Conservation (phyloP, 92 coral and sea anemone species). For the Parazoanthus swiftii region DNA sequence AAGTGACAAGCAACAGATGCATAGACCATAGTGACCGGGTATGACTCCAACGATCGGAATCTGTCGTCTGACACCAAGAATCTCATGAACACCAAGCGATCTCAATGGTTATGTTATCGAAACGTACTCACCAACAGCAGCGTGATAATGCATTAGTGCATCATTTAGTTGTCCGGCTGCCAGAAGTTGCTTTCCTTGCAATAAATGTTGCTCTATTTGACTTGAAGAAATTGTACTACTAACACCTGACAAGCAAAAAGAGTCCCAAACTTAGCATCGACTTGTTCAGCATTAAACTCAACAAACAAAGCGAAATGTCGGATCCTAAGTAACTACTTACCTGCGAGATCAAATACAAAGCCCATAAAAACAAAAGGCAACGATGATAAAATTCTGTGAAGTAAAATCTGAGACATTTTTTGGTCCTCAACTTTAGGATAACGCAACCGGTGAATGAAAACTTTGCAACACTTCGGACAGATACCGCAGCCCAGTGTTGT, state of each 20-base stretch:
- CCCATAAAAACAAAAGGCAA: slow-evolving; percentile 57
- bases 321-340: slow-evolving; percentile 43
- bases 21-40: not conserved
- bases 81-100: not conserved
- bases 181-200: slow-evolving; percentile 80
- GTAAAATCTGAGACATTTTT: slow-evolving; percentile 66
- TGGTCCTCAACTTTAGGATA: slow-evolving; percentile 9
- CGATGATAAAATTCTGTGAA: slow-evolving; percentile 63
- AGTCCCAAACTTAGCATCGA: not conserved
- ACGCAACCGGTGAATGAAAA: not conserved
- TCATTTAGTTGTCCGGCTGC: slow-evolving; percentile 93
- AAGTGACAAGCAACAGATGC: slow-evolving; percentile 19
- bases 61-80: not conserved
- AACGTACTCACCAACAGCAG: slow-evolving; percentile 89
- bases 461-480: slow-evolving; percentile 12
- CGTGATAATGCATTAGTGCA: slow-evolving; percentile 93
- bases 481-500: slow-evolving; percentile 74
- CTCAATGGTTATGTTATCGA: not conserved
- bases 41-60: not conserved
- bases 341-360: slow-evolving; percentile 55
- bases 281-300: not conserved
- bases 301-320: not conserved
- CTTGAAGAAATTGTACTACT: slow-evolving; percentile 70
- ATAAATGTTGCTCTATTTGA: slow-evolving; percentile 87
- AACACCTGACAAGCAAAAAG: slow-evolving; percentile 51